Percentiles rank a stretch among this genome's conserved stretches.
Evolutionary conservation across 2,888 invertebrate species (phyloP).

Genomic region (Sialis lutaria): DNA sequence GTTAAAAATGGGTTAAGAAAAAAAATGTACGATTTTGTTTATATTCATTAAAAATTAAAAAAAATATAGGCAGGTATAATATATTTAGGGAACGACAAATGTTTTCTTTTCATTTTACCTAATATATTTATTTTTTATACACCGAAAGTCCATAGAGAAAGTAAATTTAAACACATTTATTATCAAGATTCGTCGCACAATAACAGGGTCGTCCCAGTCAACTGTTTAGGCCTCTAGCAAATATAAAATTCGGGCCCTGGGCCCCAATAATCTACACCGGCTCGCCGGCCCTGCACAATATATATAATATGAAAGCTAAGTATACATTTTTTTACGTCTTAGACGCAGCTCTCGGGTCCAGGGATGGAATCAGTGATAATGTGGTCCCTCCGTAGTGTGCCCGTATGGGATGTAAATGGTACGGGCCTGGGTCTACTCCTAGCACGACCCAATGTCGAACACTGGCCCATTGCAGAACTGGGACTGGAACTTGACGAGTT

Average conservation of each 20-base stretch:
- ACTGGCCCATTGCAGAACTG: conserved; percentile 11
- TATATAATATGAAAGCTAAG: neutral
- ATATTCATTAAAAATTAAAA: no score
- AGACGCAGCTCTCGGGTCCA: conserved; percentile 80
- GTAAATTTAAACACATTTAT: no score
- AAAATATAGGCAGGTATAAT: no score
- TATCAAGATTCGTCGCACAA: no score
- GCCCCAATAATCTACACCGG: neutral
- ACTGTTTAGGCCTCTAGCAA: no score
- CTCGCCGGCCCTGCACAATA: neutral
- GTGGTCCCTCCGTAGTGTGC: conserved; percentile 49
- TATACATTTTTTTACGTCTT: conserved; percentile 17
- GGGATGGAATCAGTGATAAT: conserved; percentile 72
- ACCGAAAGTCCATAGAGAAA: no score
- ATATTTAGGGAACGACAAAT: no score
- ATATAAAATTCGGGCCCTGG: neutral
- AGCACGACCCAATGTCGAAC: conserved; percentile 19
- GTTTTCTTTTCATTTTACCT: no score
- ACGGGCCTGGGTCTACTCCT: conserved; percentile 24
- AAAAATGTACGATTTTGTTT: no score
- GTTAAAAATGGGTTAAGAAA: no score
- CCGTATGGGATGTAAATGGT: conserved; percentile 33
- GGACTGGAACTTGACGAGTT: conserved; percentile 7
- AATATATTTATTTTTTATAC: no score
- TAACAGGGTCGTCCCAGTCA: no score